phyloP scores from a whole-genome alignment of 2,888 invertebrate species.

The Philaethria dido region DNA sequence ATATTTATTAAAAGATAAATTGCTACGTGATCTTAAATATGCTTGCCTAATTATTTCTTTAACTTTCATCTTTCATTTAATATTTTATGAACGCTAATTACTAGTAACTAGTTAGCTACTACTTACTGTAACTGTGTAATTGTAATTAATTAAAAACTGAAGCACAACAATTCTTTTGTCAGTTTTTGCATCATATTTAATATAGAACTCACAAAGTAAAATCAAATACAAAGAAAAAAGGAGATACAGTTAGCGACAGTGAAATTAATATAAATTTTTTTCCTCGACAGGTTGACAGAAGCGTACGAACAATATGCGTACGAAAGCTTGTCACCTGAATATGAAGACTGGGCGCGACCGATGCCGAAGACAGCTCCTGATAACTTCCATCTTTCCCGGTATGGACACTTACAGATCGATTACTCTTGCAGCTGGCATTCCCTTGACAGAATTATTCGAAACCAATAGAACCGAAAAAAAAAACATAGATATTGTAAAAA shows the following conservation, averaged over 20 bases:
- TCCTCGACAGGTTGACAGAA: conserved; percentile 65
- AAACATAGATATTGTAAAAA: not conserved
- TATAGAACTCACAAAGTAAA: no score
- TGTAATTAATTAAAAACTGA: no score
- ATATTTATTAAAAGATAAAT: no score
- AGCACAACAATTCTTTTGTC: no score
- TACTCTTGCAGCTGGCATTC: conserved; percentile 93
- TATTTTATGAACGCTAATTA: no score
- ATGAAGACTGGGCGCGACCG: conserved; percentile 87
- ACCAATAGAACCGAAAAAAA: conserved; percentile 54
- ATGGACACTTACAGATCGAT: conserved; percentile 91
- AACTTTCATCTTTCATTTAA: not conserved
- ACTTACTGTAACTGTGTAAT: no score
- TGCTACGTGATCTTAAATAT: not conserved
- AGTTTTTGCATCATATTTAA: no score
- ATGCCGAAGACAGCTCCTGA: conserved; percentile 87
- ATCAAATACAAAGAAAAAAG: no score
- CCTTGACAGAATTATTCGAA: conserved; percentile 88
- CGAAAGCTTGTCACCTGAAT: conserved; percentile 76
- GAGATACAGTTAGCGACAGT: no score
- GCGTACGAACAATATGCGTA: conserved; percentile 74
- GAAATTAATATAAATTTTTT: not conserved
- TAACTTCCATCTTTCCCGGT: conserved; percentile 89
- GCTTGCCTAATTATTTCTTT: not conserved
- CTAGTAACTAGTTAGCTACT: no score